Evolutionary conservation across 2,888 invertebrate species (phyloP), one percentile per base, ranked within the genome.

Genomic region (Keiferia lycopersicella): DNA sequence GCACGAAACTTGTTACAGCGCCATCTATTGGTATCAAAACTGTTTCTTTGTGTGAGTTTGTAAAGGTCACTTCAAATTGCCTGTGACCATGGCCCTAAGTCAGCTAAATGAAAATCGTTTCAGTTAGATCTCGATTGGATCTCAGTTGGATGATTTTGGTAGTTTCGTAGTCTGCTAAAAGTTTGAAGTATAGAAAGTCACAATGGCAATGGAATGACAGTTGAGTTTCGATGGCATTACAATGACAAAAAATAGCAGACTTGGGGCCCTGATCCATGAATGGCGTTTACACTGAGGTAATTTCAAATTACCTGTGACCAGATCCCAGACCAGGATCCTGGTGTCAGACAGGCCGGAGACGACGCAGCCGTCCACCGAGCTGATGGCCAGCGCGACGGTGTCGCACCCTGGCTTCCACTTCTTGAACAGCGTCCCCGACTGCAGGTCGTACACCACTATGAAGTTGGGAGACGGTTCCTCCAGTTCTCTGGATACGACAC

Each of bases 321-420:
- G 92, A 82, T 97, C 97, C 96, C 97, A 97, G 30, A 97, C 95
- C 63, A 96, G 87, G 69, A 97, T 95, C 79, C 95, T 93, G 26
- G 96, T 95, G 79, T 97, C 96, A 69, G 96, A 96, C 10, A 97
- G 91, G 0, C 96, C 96, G 22, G 96, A 96, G 62, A 97, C 94
- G 34, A 97, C 97, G 81, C 96, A 96, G 67, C 96, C 95, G 75
- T 96, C 96, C 67, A 93, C 93, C 20, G 96, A 96, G 76, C 96
- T 96, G 83, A 97, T 97, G 71, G 96, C 96, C 72, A 97, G 89
- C n/a, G 96, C 95, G 6, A 95, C 96, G 1, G 96, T 96, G 84
- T 96, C 95, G 70, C 95, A 95, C 30, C 95, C 95, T 0, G 97
- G 96, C 87, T 97, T 97, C 96, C 97, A 97, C 86, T 97, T 97